Percentiles rank a stretch among this genome's conserved stretches.
Evolutionary conservation across 2,888 invertebrate species (phyloP).

Genomic region (Diloba caeruleocephala): DNA sequence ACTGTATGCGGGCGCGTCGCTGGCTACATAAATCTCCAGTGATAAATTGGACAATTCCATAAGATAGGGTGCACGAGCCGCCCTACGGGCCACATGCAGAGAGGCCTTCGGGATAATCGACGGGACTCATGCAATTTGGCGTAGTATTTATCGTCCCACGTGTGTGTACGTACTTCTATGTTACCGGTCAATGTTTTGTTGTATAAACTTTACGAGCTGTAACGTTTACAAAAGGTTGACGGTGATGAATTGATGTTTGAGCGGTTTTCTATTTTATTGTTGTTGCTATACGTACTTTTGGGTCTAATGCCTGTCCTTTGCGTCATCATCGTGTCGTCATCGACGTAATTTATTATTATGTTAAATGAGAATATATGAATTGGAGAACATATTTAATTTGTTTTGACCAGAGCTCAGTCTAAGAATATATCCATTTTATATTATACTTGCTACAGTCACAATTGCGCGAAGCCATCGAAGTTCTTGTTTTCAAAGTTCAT

Average conservation of each 20-base stretch:
- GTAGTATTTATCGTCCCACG: constrained; percentile 59
- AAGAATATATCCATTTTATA: constrained; percentile 8
- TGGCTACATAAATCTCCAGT: constrained; percentile 76
- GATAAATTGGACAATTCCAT: constrained; percentile 82
- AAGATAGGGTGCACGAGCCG: constrained; percentile 73
- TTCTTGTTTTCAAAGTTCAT: constrained; percentile 24
- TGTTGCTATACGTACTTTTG: constrained; percentile 33
- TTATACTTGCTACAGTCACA: constrained; percentile 22
- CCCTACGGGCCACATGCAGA: constrained; percentile 64
- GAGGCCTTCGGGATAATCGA: constrained; percentile 67
- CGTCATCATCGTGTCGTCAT: constrained; percentile 32
- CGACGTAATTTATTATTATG: constrained; percentile 29
- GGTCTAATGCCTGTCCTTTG: constrained; percentile 32
- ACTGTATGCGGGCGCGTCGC: constrained; percentile 75
- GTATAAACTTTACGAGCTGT: constrained; percentile 57
- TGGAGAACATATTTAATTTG: not conserved
- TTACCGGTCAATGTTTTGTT: constrained; percentile 58
- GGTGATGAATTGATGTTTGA: constrained; percentile 45
- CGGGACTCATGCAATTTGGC: constrained; percentile 67
- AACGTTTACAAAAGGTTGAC: constrained; percentile 53
- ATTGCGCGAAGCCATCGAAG: constrained; percentile 13
- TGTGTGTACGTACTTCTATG: constrained; percentile 54
- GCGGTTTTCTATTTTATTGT: constrained; percentile 47
- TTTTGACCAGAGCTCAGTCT: not conserved
- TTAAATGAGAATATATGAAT: constrained; percentile 3